Conservation (phyloP, 1,140 invertebrate genomes). For the Dendrolimus kikuchii region DNA sequence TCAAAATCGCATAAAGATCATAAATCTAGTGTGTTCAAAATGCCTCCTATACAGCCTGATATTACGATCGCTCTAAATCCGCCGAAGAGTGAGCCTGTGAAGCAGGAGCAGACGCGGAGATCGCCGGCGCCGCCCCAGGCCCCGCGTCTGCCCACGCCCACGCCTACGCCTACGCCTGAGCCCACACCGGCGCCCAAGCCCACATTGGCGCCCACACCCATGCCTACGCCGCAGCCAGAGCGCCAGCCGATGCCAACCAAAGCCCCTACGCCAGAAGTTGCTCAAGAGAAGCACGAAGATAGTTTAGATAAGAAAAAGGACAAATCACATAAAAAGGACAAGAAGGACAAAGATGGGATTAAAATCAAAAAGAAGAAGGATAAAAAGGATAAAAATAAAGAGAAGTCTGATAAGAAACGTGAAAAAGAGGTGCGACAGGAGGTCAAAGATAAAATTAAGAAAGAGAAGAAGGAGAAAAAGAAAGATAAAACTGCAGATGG, state of each 20-base stretch:
- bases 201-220: slow-evolving; percentile 19
- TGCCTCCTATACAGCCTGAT: slow-evolving; percentile 66
- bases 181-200: slow-evolving; percentile 19
- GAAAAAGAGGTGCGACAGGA: slow-evolving; percentile 74
- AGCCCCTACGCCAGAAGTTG: slow-evolving; percentile 20
- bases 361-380: slow-evolving; percentile 85
- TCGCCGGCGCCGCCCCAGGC: slow-evolving; percentile 20
- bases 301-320: slow-evolving; percentile 75
- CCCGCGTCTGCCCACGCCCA: slow-evolving; percentile 20
- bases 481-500: slow-evolving; percentile 74
- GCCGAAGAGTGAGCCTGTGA: slow-evolving; percentile 53
- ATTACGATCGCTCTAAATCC: slow-evolving; percentile 70
- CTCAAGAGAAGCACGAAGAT: slow-evolving; percentile 68
- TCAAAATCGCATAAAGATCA: slow-evolving; percentile 61
- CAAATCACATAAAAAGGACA: slow-evolving; percentile 81
- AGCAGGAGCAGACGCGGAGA: slow-evolving; percentile 37
- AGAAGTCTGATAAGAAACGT: slow-evolving; percentile 74
- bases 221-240: slow-evolving; percentile 21
- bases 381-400: slow-evolving; percentile 77
- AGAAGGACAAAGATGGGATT: slow-evolving; percentile 77
- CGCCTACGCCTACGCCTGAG: slow-evolving; percentile 12
- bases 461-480: slow-evolving; percentile 74
- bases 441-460: slow-evolving; percentile 74
- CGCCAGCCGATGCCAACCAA: slow-evolving; percentile 23
- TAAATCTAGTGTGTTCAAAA: slow-evolving; percentile 63